Evolutionary conservation across 1,140 invertebrate genomes (phyloP), one percentile per base, ranked within the genome.

Genomic region (Ephestia elutella): DNA sequence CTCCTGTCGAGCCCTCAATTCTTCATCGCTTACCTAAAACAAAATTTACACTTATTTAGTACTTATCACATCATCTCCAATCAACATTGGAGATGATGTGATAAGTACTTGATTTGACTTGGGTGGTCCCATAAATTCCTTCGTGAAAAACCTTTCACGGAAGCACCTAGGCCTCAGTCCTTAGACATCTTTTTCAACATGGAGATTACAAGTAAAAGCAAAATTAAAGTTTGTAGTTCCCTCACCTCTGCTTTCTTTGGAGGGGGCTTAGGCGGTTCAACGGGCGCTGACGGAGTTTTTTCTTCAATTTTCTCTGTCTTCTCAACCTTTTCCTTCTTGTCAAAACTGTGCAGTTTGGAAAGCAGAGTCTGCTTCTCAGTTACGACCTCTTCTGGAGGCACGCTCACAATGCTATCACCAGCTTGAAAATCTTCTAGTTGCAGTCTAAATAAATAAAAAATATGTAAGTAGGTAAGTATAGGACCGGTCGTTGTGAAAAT

Each of bases 1-100:
- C 68, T 95, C 91, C 73, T 96, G 94, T 0, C 96, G 90, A 57
- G 93, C 92, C 61, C 91, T 90, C n/a, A 97, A 86, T 70, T 98
- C 96, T 61, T 86, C 83, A 38, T 86, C 83, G 25, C 70, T 86
- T 20, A 88, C 82, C 86, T 87, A 56, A 44, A 44, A 44, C 3
- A 44, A 15, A n/a, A n/a, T n/a, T n/a, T n/a, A n/a, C n/a, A n/a
- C n/a, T n/a, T n/a, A n/a, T n/a, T n/a, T n/a, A n/a, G n/a, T n/a
- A n/a, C n/a, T n/a, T n/a, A n/a, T n/a, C n/a, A n/a, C n/a, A n/a
- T n/a, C n/a, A n/a, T n/a, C n/a, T n/a, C n/a, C n/a, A n/a, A n/a
- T n/a, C n/a, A n/a, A n/a, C n/a, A n/a, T n/a, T n/a, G n/a, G n/a
- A n/a, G n/a, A n/a, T n/a, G n/a, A n/a, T n/a, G n/a, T n/a, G n/a